Percentiles rank a stretch among this genome's conserved stretches.
Evolutionary conservation across 2,888 invertebrate species (phyloP).

Genomic region (Odiellus spinosus): DNA sequence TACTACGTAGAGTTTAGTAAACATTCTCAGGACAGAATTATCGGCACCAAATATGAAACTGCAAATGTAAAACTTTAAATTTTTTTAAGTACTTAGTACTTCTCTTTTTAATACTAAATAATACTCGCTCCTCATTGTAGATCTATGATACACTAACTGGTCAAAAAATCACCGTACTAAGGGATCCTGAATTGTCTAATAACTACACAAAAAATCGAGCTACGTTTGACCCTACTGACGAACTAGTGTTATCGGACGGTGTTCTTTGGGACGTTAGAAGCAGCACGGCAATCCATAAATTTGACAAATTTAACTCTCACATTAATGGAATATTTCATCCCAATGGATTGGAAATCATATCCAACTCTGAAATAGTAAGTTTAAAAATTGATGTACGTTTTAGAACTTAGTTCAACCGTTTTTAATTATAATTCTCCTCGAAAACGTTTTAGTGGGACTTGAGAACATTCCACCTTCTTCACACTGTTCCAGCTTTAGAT

Average conservation of each 20-base stretch:
- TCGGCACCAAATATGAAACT: slow-evolving; percentile 70
- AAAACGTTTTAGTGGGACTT: slow-evolving; percentile 84
- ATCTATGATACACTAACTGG: slow-evolving; percentile 80
- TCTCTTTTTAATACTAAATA: neutral
- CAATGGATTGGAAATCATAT: slow-evolving; percentile 84
- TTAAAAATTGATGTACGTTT: too few relatives aligned
- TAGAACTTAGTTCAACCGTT: too few relatives aligned
- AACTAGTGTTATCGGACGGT: slow-evolving; percentile 85
- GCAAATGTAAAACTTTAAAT: slow-evolving; percentile 45
- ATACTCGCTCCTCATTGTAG: slow-evolving; percentile 26
- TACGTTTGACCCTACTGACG: slow-evolving; percentile 83
- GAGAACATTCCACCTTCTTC: slow-evolving; percentile 76
- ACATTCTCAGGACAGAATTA: slow-evolving; percentile 56
- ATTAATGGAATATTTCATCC: slow-evolving; percentile 94
- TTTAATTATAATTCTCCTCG: too few relatives aligned
- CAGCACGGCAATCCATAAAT: slow-evolving; percentile 76
- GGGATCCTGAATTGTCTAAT: slow-evolving; percentile 63
- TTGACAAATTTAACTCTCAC: slow-evolving; percentile 90
- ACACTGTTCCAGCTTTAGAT: slow-evolving; percentile 84
- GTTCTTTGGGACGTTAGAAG: slow-evolving; percentile 84
- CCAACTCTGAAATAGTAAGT: slow-evolving; percentile 73
- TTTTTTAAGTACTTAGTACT: neutral
- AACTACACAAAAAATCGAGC: slow-evolving; percentile 86
- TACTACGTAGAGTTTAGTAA: slow-evolving; percentile 86
- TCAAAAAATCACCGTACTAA: slow-evolving; percentile 50